Conservation (phyloP, 1,140 invertebrate species). For the Magallana gigas region DNA sequence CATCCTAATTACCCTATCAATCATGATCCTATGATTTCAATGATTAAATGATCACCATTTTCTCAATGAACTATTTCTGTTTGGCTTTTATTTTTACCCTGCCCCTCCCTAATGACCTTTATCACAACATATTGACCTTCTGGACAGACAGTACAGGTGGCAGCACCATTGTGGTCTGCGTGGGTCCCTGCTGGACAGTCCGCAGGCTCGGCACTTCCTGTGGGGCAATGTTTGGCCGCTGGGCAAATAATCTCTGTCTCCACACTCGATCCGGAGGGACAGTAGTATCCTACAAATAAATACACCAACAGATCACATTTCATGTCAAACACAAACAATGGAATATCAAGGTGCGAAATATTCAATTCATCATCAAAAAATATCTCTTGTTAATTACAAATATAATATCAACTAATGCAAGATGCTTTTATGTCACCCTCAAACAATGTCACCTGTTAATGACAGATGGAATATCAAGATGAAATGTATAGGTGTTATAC, state of each 20-base stretch:
- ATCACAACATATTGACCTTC: conserved; percentile 62
- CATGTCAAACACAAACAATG: background rate
- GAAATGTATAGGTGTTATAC: no score
- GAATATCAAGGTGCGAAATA: background rate
- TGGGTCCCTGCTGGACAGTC: conserved; percentile 70
- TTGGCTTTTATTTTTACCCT: no score
- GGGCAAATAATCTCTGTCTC: conserved; percentile 72
- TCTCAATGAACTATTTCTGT: no score
- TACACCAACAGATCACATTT: no score
- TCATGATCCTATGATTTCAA: no score
- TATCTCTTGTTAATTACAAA: no score
- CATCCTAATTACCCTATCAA: no score
- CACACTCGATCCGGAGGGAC: conserved; percentile 69
- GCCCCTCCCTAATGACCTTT: no score
- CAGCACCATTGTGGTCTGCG: conserved; percentile 64
- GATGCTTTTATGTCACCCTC: background rate
- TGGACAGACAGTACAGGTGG: conserved; percentile 67
- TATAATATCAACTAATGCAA: no score
- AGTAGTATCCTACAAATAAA: conserved; percentile 69
- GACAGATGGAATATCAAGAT: no score
- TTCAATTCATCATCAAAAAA: background rate
- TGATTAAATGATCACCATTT: no score
- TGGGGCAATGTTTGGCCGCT: conserved; percentile 69
- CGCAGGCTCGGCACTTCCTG: conserved; percentile 63
- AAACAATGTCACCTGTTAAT: background rate